phyloP scores from a whole-genome alignment of 2,797 vertebrate species.

The Agapornis canus region DNA sequence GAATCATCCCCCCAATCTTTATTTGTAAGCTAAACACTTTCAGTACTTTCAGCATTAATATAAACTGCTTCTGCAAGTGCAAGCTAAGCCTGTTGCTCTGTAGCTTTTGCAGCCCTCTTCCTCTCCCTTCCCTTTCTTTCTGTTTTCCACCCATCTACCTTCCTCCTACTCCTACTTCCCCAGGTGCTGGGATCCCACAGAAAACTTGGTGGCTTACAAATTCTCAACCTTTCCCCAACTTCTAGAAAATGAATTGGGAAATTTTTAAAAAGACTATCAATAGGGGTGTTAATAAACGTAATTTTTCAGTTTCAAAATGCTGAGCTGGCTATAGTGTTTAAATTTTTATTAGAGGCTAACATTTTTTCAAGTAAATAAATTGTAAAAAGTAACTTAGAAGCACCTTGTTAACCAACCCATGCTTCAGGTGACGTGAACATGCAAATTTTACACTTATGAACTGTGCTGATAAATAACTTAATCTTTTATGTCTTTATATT shows the following conservation, averaged over 20 bases:
- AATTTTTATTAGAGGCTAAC: neutral
- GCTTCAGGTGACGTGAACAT: neutral
- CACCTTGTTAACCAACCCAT: neutral
- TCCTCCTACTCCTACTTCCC: neutral
- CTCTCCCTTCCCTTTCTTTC: neutral
- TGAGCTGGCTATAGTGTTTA: neutral
- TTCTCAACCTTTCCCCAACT: neutral
- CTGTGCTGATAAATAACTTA: neutral
- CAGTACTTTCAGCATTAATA: neutral
- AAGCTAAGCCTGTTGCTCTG: slow-evolving; percentile 47
- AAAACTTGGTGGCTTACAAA: neutral
- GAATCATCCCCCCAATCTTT: slow-evolving; percentile 22
- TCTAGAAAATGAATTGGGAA: neutral
- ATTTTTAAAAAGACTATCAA: neutral
- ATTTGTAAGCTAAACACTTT: slow-evolving; percentile 24
- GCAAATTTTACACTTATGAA: neutral
- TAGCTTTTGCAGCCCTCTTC: neutral
- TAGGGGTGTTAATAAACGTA: neutral
- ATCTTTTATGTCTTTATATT: neutral
- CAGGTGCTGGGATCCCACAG: neutral
- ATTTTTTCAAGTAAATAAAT: neutral
- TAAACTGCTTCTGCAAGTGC: slow-evolving; percentile 20
- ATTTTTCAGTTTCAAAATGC: neutral
- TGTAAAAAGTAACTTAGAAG: neutral
- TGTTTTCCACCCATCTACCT: neutral